Evolutionary conservation across 2,888 invertebrate species (phyloP).

Genomic region (Leptogaster cylindrica): DNA sequence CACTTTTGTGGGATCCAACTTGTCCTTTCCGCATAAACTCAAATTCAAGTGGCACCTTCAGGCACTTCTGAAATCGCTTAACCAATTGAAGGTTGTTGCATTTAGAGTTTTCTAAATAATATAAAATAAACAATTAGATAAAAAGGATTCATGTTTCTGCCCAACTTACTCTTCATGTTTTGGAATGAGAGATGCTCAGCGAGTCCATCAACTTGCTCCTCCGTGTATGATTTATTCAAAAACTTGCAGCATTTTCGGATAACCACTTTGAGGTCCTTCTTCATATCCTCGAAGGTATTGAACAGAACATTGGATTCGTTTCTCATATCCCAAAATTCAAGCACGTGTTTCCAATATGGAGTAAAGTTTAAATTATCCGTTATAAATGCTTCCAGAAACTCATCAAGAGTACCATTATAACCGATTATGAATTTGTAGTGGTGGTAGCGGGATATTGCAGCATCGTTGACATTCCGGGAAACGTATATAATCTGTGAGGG

Average conservation of each 20-base stretch:
- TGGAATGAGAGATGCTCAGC: constrained; percentile 1
- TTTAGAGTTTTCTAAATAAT: not conserved
- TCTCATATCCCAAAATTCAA: constrained; percentile 9
- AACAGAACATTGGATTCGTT: not conserved
- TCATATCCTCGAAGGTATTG: constrained; percentile 17
- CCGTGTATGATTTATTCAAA: not conserved
- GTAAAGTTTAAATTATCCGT: not conserved
- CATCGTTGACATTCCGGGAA: constrained; percentile 1
- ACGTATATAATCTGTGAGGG: constrained; percentile 8
- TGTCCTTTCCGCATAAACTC: constrained; percentile 18
- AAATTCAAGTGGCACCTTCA: too few species aligned
- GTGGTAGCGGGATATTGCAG: constrained; percentile 1
- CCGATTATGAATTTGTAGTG: not conserved
- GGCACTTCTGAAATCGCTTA: too few species aligned
- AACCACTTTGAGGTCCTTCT: not conserved
- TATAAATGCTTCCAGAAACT: constrained; percentile 9
- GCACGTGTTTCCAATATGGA: not conserved
- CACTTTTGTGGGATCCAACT: constrained; percentile 23
- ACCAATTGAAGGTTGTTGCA: not conserved
- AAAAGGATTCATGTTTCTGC: not conserved
- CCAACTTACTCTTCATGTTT: not conserved
- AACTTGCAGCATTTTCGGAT: not conserved
- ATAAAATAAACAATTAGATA: not conserved
- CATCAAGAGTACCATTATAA: not conserved
- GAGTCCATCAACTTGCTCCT: not conserved